A percentile compares a stretch with the other conserved stretches of the same genome.
Conservation (phyloP, 2,113 vertebrate species). For the Hippopotamus amphibius region DNA sequence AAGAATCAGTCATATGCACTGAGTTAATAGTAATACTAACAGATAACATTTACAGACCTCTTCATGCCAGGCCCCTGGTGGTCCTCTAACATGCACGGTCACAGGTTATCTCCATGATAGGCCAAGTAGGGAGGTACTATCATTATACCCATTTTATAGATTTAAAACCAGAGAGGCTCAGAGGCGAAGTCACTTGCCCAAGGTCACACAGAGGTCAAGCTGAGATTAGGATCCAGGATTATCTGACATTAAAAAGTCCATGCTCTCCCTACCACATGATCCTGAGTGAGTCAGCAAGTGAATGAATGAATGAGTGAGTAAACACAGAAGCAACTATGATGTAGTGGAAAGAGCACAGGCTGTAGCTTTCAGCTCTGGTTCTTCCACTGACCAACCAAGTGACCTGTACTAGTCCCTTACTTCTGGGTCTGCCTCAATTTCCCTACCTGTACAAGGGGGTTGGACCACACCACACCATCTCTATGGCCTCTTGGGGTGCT, state of each 20-base stretch:
- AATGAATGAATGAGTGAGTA: background rate
- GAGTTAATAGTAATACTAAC: background rate
- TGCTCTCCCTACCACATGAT: background rate
- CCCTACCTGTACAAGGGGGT: background rate
- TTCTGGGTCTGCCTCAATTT: conserved; percentile 43
- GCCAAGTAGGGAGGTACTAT: background rate
- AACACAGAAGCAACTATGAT: background rate
- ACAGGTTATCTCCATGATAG: background rate
- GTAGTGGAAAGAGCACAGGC: background rate
- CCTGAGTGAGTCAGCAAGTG: background rate
- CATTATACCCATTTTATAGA: background rate
- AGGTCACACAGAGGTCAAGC: background rate
- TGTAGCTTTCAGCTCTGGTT: background rate
- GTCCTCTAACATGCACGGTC: background rate
- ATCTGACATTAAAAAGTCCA: background rate
- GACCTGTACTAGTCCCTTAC: background rate
- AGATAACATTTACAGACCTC: background rate
- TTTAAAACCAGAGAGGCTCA: background rate
- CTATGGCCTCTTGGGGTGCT: background rate
- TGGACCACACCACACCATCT: background rate
- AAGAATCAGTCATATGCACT: background rate
- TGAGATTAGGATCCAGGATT: background rate
- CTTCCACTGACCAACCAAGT: background rate
- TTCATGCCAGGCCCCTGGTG: background rate
- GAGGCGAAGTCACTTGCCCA: background rate